Evolutionary conservation across 23 tunicate species (phyloP), one percentile per base, ranked within the genome.

Genomic region (Clavelina lepadiformis): DNA sequence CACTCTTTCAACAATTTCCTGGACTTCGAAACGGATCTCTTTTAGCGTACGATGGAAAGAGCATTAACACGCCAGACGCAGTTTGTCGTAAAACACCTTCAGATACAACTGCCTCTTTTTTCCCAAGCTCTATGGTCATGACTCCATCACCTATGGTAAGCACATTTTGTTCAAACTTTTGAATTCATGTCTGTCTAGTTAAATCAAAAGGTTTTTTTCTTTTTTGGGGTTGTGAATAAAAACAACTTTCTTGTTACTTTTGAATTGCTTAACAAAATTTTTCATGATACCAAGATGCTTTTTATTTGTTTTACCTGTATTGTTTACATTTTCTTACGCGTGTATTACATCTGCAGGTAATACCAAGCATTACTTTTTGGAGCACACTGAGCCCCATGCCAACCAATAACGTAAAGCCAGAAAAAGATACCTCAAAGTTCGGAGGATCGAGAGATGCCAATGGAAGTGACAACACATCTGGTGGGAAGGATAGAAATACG

Each of bases 341-440:
- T n/a, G n/a, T n/a, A n/a, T n/a, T n/a, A n/a, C n/a, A n/a, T n/a
- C n/a, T n/a, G n/a, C 68, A 89, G 97, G 97, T 89, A 35, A 89
- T 89, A 31, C 97, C 97, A 32, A 89, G 97, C 75, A 89, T 89
- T 33, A 89, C 97, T 0, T 89, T 89, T 58, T 89, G 97, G 97
- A 89, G 97, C 35, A 81, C 97, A 19, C 49, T 89, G 19, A 69
- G 80, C 55, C 97, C 97, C 21, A 79, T 68, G 78, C 71, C 77
- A 1, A 51, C 57, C 11, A 58, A 72, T 29, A 44, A 44, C 13
- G 15, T 15, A 44, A 15, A 11, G 15, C 49, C 49, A 15, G 15
- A 44, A 15, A 44, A 13, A 15, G 49, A 44, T 11, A 20, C 58
- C 58, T 52, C 28, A 19, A 8, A 52, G 20, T 7, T 19, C 58